A percentile compares a stretch with the other conserved stretches of the same genome.
phyloP scores from a whole-genome alignment of 2,113 vertebrate genomes.

The Pithys albifrons region DNA sequence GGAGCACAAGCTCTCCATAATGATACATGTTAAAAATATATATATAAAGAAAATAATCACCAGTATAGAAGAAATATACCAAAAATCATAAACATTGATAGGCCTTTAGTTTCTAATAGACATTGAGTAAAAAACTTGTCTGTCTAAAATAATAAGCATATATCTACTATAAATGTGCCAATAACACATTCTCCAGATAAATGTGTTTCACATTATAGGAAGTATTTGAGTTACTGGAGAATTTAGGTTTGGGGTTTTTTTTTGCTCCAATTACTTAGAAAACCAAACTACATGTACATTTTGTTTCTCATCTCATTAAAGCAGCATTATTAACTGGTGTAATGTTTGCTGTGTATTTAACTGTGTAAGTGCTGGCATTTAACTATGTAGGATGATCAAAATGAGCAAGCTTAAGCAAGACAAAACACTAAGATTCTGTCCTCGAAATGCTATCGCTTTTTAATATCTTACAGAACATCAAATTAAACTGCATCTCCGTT shows the following conservation, averaged over 20 bases:
- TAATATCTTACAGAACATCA: not conserved
- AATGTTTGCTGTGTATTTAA: not conserved
- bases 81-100: not conserved
- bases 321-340: constrained; percentile 38
- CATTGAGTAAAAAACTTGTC: constrained; percentile 9
- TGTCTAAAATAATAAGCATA: constrained; percentile 48
- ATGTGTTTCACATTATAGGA: constrained; percentile 47
- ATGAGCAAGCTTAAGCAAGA: not conserved
- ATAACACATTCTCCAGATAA: constrained; percentile 55
- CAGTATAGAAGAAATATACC: not conserved
- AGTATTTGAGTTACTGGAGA: constrained; percentile 34
- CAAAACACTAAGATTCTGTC: not conserved
- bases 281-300: constrained; percentile 64
- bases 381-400: constrained; percentile 27
- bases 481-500: not conserved
- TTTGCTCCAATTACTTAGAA: constrained; percentile 57
- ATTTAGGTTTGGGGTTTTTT: constrained; percentile 10
- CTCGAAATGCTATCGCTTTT: not conserved
- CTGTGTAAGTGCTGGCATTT: not conserved
- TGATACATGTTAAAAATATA: not conserved
- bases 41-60: too few relatives aligned
- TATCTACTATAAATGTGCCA: constrained; percentile 48
- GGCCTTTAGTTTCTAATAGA: constrained; percentile 50
- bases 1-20: not conserved
- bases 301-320: constrained; percentile 67